Evolutionary conservation across 2,888 invertebrate genomes (phyloP).

Genomic region (Caenorhabditis wallacei): DNA sequence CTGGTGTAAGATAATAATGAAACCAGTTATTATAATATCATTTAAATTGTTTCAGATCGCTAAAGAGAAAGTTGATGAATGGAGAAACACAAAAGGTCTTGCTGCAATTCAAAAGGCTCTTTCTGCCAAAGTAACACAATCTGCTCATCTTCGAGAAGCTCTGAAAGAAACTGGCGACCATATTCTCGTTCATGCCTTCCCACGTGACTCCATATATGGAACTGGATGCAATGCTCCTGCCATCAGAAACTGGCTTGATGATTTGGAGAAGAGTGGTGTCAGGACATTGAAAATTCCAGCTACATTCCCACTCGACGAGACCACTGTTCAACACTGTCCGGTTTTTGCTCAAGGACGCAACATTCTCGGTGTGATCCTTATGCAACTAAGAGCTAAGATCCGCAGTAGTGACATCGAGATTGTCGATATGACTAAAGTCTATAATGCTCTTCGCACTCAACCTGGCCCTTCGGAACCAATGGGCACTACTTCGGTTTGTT

Average conservation of each 20-base stretch:
- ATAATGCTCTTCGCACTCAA: slow-evolving; percentile 45
- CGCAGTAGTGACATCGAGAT: slow-evolving; percentile 53
- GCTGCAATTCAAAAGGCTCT: slow-evolving; percentile 66
- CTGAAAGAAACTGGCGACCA: slow-evolving; percentile 69
- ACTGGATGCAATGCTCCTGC: slow-evolving; percentile 58
- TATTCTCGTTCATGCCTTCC: slow-evolving; percentile 72
- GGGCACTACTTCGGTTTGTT: slow-evolving; percentile 25
- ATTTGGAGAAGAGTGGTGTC: slow-evolving; percentile 54
- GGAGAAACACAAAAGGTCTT: slow-evolving; percentile 70
- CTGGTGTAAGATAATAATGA: slow-evolving; percentile 7
- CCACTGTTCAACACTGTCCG: slow-evolving; percentile 63
- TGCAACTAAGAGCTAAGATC: slow-evolving; percentile 69
- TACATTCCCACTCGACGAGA: slow-evolving; percentile 63
- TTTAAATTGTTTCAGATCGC: neutral
- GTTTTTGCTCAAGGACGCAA: slow-evolving; percentile 68
- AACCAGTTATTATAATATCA: neutral
- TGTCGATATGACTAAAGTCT: slow-evolving; percentile 62
- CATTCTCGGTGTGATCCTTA: slow-evolving; percentile 72
- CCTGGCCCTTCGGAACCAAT: neutral
- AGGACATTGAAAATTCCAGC: slow-evolving; percentile 60
- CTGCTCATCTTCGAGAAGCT: slow-evolving; percentile 68
- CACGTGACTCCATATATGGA: slow-evolving; percentile 70
- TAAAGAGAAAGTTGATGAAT: slow-evolving; percentile 64
- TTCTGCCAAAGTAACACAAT: slow-evolving; percentile 69
- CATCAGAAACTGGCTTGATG: slow-evolving; percentile 67